phyloP scores from a whole-genome alignment of 2,113 vertebrate genomes.

The Burhinus bistriatus region DNA sequence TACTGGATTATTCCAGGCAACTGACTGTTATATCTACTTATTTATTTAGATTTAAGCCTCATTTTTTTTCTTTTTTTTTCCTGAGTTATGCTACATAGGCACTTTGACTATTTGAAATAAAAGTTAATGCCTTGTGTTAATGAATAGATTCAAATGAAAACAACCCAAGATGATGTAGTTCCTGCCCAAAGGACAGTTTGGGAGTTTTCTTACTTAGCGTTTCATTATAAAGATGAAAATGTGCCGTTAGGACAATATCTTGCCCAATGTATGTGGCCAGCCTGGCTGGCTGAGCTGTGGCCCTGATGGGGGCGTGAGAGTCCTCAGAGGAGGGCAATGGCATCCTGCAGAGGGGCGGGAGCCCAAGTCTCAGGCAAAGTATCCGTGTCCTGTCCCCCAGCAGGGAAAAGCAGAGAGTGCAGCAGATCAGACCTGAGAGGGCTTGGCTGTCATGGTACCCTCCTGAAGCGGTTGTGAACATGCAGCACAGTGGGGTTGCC shows the following conservation, averaged over 20 bases:
- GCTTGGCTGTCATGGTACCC: neutral
- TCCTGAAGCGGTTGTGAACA: accelerated
- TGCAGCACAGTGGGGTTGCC: accelerated
- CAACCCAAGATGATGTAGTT: neutral
- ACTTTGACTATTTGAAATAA: neutral
- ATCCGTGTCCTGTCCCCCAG: no score
- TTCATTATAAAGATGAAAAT: accelerated
- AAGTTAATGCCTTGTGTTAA: neutral
- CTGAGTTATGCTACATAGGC: neutral
- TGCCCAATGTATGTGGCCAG: no score
- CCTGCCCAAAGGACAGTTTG: neutral
- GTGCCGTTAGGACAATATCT: accelerated
- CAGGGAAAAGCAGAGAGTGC: accelerated
- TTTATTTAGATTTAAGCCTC: neutral
- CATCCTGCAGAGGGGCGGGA: neutral
- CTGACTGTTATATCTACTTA: neutral
- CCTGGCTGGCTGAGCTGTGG: accelerated
- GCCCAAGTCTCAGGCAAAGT: neutral
- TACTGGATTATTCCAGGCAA: neutral
- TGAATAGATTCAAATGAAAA: neutral
- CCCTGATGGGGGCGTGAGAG: no score
- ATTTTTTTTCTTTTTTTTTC: neutral
- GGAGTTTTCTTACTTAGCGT: neutral
- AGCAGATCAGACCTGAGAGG: accelerated
- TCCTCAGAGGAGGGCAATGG: no score